A percentile compares a stretch with the other conserved stretches of the same genome.
Evolutionary conservation across 2,797 vertebrate species (phyloP).

Genomic region (Tauraco hartlaubi): DNA sequence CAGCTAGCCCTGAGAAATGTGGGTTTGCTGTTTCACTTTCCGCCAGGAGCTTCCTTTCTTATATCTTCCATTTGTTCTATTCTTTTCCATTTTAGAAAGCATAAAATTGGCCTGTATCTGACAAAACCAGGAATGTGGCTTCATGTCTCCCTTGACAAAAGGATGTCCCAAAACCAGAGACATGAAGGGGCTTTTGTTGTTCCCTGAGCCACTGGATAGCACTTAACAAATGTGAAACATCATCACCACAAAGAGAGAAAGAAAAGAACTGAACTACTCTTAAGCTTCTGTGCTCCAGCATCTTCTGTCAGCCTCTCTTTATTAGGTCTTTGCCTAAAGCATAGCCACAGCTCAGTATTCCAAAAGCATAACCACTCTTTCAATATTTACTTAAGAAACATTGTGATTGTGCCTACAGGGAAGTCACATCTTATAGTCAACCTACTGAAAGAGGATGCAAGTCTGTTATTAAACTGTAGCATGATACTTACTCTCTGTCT

Average conservation of each 20-base stretch:
- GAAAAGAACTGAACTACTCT: not conserved
- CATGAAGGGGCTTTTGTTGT: not conserved
- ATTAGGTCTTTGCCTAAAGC: not conserved
- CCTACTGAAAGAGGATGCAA: not conserved
- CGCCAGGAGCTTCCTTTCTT: not conserved
- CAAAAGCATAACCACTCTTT: not conserved
- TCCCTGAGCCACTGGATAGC: not conserved
- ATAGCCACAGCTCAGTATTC: not conserved
- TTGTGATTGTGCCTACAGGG: not conserved
- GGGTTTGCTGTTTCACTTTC: not conserved
- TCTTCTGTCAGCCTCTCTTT: not conserved
- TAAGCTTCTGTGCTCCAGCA: not conserved
- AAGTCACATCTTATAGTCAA: not conserved
- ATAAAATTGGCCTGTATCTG: not conserved
- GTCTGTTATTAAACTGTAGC: not conserved
- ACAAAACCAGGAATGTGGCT: not conserved
- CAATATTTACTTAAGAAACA: not conserved
- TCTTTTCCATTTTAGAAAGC: not conserved
- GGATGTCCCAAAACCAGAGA: not conserved
- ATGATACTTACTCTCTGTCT: conserved; percentile 90
- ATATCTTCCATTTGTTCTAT: not conserved
- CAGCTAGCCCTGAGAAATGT: not conserved
- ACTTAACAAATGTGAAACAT: not conserved
- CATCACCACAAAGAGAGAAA: not conserved
- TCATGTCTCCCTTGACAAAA: not conserved